Evolutionary conservation across 2,797 vertebrate species (phyloP), one percentile per base, ranked within the genome.

Genomic region (Thaleichthys pacificus): DNA sequence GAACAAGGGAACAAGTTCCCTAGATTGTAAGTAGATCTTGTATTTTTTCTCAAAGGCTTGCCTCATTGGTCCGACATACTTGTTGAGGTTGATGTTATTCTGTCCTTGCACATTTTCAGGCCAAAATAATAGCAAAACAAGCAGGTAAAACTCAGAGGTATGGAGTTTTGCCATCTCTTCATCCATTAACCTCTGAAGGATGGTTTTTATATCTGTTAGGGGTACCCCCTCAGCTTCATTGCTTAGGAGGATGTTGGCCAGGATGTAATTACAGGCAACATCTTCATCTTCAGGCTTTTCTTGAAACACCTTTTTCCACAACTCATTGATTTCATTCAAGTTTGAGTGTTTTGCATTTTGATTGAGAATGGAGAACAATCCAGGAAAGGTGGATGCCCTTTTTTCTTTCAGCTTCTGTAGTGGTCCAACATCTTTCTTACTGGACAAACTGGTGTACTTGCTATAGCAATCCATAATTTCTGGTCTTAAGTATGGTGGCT

Each of bases 91-190:
- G 21, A 4, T 47, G 35, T 22, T 12, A 47, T 47, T 47, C 14
- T 12, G 35, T 42, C 30, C 64, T 47, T 21, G 8, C 22, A 15
- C 21, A 8, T 66, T 21, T n/a, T 47, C 64, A 6, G 64, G 64
- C 64, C 64, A 66, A 22, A 66, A 66, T 22, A 66, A 28, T 5
- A 66, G 64, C 4, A 66, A 21, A 58, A 74, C n/a, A 4, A 74
- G 19, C 1, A 80, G 60, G 26, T 76, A 80, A 66, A 76, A 76
- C 68, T 80, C 78, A 30, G 78, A 71, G 24, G n/a, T 66, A n/a
- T 38, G 5, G 14, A 24, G 38, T 58, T 32, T 17, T 19, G 61
- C n/a, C 19, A 12, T 66, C 15, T 61, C 22, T 51, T 64, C 32
- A 19, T 66, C 56, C 62, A 56, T 66, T 38, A 12, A 24, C 14